Conservation (phyloP, 2,888 invertebrate species). For the Andricus quercusramuli region DNA sequence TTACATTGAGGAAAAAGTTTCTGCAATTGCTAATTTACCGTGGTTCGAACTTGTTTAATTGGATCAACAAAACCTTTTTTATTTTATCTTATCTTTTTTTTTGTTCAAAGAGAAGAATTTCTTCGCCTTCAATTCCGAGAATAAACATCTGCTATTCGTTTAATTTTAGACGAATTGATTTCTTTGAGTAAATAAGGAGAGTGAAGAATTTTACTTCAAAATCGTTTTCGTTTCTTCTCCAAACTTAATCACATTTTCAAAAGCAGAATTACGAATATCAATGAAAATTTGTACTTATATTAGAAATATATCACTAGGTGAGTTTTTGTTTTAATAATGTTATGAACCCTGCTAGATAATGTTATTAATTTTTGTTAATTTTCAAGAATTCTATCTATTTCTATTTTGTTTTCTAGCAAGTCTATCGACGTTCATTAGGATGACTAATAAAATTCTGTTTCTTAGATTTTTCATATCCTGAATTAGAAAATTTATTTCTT, state of each 20-base stretch:
- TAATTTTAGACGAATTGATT: not conserved
- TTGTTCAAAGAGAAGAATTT: not conserved
- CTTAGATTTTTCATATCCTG: too few relatives aligned
- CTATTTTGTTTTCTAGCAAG: too few relatives aligned
- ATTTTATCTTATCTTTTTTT: slow-evolving; percentile 33
- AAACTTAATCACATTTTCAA: not conserved
- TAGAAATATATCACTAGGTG: not conserved
- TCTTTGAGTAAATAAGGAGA: not conserved
- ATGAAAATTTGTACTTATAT: not conserved
- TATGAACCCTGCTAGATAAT: not conserved
- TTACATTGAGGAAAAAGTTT: slow-evolving; percentile 38
- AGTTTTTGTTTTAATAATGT: not conserved
- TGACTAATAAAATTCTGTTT: too few relatives aligned
- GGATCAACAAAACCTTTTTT: slow-evolving; percentile 59
- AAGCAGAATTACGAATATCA: not conserved
- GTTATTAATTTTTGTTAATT: not conserved
- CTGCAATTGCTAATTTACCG: slow-evolving; percentile 46
- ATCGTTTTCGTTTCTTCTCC: not conserved
- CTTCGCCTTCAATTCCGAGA: slow-evolving; percentile 2
- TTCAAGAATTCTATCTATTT: too few relatives aligned
- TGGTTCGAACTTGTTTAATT: slow-evolving; percentile 57
- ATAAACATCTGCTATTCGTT: slow-evolving; percentile 3
- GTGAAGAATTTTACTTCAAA: not conserved
- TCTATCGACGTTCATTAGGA: too few relatives aligned
- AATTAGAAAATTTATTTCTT: too few relatives aligned